Percentiles rank a stretch among this genome's conserved stretches.
Conservation (phyloP, 2,797 vertebrate genomes). For the Pipistrellus kuhlii region DNA sequence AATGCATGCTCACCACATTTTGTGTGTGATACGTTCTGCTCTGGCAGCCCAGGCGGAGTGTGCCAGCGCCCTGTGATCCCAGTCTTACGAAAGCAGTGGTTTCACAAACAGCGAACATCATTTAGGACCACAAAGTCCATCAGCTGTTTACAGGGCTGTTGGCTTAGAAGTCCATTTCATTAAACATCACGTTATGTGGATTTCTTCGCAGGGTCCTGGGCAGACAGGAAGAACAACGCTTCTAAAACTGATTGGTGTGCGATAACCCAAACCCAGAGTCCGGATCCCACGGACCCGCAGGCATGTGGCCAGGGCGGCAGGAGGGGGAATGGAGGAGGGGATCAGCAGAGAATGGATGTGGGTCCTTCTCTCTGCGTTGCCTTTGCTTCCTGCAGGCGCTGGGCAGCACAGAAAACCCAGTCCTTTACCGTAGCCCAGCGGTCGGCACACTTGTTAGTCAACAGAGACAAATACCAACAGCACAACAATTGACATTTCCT, state of each 20-base stretch:
- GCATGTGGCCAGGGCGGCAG: constrained; percentile 65
- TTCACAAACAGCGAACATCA: constrained; percentile 38
- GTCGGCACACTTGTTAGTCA: too few relatives aligned
- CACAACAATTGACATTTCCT: too few relatives aligned
- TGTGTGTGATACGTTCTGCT: background rate
- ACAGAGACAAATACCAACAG: too few relatives aligned
- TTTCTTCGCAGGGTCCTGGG: constrained; percentile 53
- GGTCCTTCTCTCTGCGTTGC: background rate
- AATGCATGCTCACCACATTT: background rate
- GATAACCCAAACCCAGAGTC: constrained; percentile 66
- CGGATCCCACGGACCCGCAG: constrained; percentile 60
- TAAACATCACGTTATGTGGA: constrained; percentile 49
- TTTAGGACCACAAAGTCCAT: constrained; percentile 12
- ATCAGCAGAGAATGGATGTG: constrained; percentile 35
- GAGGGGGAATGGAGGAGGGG: constrained; percentile 61
- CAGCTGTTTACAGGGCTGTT: constrained; percentile 9
- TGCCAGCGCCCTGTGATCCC: background rate
- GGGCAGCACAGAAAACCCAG: constrained; percentile 47
- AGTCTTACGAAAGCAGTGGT: background rate
- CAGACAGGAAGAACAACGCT: constrained; percentile 58
- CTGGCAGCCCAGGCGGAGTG: background rate
- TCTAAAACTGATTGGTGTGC: constrained; percentile 63
- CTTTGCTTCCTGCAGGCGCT: constrained; percentile 59
- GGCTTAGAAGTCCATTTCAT: constrained; percentile 50
- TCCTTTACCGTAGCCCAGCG: constrained; percentile 12